Conservation (phyloP, 2,888 invertebrate species). For the Oeneis ivallda region DNA sequence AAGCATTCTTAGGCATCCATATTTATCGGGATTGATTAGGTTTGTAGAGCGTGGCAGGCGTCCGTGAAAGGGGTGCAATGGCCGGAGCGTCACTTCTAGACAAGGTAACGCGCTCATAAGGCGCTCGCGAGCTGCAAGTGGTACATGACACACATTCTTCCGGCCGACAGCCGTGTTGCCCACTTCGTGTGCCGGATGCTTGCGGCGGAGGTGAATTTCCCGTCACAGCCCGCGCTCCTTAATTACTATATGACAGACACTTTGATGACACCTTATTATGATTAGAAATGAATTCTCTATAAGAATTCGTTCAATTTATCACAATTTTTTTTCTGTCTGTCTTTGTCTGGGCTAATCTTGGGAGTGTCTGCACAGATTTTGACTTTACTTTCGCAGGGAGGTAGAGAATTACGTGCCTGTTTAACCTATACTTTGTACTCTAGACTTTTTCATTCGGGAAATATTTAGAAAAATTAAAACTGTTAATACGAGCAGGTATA, state of each 20-base stretch:
- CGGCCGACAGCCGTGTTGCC: constrained; percentile 55
- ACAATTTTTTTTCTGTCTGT: too few species aligned
- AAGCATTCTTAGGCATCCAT: constrained; percentile 51
- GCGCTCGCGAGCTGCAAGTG: constrained; percentile 56
- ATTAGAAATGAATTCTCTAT: constrained; percentile 1
- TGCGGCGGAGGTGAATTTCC: constrained; percentile 61
- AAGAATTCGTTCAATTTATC: not conserved
- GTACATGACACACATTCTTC: constrained; percentile 73
- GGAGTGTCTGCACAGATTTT: too few species aligned
- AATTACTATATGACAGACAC: constrained; percentile 29
- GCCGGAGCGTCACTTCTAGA: constrained; percentile 60
- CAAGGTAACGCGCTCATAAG: constrained; percentile 50
- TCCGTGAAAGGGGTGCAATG: constrained; percentile 79
- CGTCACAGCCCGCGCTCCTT: constrained; percentile 43
- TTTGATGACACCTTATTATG: constrained; percentile 2
- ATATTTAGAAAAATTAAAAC: too few species aligned
- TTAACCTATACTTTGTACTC: too few species aligned
- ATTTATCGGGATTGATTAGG: constrained; percentile 64
- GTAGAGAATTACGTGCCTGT: too few species aligned
- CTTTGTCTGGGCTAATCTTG: too few species aligned
- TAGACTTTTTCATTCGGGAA: too few species aligned
- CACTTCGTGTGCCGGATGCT: constrained; percentile 67
- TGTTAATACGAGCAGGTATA: too few species aligned
- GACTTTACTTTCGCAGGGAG: too few species aligned
- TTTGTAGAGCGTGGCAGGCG: constrained; percentile 77